Evolutionary conservation across 2,888 invertebrate species (phyloP), one percentile per base, ranked within the genome.

Genomic region (Didymodactylos carnosus): DNA sequence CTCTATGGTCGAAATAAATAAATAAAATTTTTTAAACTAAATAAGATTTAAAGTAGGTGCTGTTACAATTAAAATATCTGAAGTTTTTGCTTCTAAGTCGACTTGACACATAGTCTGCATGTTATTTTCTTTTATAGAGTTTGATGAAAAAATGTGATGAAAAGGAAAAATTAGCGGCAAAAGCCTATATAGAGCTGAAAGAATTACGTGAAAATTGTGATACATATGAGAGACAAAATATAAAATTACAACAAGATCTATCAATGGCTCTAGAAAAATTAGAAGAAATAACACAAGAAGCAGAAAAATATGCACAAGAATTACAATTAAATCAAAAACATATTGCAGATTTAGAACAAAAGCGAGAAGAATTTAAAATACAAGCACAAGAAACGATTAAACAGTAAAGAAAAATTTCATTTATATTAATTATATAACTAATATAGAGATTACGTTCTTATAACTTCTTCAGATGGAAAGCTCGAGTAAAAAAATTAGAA

Each of bases 351-450:
- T 79, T 79, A 11, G 80, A 81, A 76, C 79, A 79, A 75, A 80
- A 80, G 76, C 78, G 78, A 19, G 80, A 81, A 70, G 80, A 81
- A 74, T 79, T 81, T 62, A 81, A 81, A 77, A 78, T 78, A 19
- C 77, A 80, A 35, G 81, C 81, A 39, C 80, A 81, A 77, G 81
- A 81, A 75, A 80, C 81, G 39, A 80, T 81, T 25, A 77, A 80
- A 77, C 81, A 81, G 81, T 81, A 76, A 78, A 80, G 79, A 35
- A 11, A 39, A n/a, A 19, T 35, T 39, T 23, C 0, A 13, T 16
- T 46, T 13, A 8, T 51, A 4, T 29, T 13, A 23, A 46, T 41
- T n/a, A n/a, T n/a, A n/a, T n/a, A n/a, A n/a, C n/a, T n/a, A n/a
- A 4, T 19, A 35, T 5, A 5, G 6, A 41, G 14, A 7, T n/a